These are phyloP conservation scores for Holcopasites calliopsidis DNA, from an alignment of 1,140 invertebrate species.

Conservation along the genomic window DNA sequence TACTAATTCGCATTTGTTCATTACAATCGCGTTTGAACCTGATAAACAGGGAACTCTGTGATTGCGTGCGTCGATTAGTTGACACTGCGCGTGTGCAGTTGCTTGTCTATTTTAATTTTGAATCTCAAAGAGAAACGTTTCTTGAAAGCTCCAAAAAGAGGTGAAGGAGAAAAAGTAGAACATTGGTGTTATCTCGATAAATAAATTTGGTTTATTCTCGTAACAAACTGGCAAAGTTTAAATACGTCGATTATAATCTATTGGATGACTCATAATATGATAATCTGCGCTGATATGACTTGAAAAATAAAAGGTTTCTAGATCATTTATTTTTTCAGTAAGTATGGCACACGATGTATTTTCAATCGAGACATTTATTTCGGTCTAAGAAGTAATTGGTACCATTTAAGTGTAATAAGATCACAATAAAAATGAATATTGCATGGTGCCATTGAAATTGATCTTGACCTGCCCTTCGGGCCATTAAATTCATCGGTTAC, in stretches of 20 bases:
- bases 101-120: neutral
- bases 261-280: neutral
- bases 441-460: neutral
- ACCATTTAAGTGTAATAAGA: neutral
- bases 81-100: neutral
- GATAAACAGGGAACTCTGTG: neutral
- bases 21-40: neutral
- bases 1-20: slow-evolving; percentile 29
- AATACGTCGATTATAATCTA: neutral
- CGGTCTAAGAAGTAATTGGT: neutral
- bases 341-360: neutral
- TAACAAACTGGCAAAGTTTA: neutral
- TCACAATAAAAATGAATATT: neutral
- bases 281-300: neutral
- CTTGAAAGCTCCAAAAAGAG: neutral
- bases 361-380: neutral
- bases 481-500: too few species aligned
- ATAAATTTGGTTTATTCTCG: neutral
- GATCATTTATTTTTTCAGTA: neutral
- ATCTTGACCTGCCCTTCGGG: too few species aligned
- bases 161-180: neutral
- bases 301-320: neutral
- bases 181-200: neutral
- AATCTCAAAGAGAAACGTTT: neutral
- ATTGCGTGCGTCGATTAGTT: neutral